Conservation (phyloP, 2,888 invertebrate species). For the Hemaris fuciformis region DNA sequence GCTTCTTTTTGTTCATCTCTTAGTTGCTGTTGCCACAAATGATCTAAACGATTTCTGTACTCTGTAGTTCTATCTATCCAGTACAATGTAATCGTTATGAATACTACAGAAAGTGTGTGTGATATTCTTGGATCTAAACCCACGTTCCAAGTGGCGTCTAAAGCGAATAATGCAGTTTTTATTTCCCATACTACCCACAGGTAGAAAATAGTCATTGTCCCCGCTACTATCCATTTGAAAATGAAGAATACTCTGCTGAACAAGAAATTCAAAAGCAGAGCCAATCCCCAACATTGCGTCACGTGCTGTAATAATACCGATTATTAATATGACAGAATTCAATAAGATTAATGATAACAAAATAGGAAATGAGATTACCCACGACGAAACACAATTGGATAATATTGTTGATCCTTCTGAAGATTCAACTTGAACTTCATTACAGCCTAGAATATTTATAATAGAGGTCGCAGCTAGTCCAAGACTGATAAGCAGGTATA, state of each 20-base stretch:
- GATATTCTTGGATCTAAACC: conserved; percentile 85
- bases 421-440: conserved; percentile 46
- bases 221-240: conserved; percentile 88
- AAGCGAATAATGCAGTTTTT: conserved; percentile 79
- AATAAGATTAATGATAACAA: conserved; percentile 3
- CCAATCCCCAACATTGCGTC: conserved; percentile 85
- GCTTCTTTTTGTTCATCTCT: conserved; percentile 93
- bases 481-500: conserved; percentile 85
- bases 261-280: conserved; percentile 87
- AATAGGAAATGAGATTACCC: conserved; percentile 59
- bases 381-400: conserved; percentile 75
- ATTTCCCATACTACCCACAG: conserved; percentile 85
- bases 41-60: conserved; percentile 93
- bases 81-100: conserved; percentile 89
- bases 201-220: conserved; percentile 84
- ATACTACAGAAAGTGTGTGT: conserved; percentile 87
- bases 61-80: conserved; percentile 94
- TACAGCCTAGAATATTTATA: conserved; percentile 82
- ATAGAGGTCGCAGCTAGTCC: conserved; percentile 85
- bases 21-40: conserved; percentile 84
- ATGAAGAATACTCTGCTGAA: conserved; percentile 93
- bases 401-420: conserved; percentile 45
- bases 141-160: conserved; percentile 86
- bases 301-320: conserved; percentile 84
- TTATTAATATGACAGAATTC: conserved; percentile 11